A percentile compares a stretch with the other conserved stretches of the same genome.
phyloP scores from a whole-genome alignment of 2,797 vertebrate genomes.

The Mallotus villosus region DNA sequence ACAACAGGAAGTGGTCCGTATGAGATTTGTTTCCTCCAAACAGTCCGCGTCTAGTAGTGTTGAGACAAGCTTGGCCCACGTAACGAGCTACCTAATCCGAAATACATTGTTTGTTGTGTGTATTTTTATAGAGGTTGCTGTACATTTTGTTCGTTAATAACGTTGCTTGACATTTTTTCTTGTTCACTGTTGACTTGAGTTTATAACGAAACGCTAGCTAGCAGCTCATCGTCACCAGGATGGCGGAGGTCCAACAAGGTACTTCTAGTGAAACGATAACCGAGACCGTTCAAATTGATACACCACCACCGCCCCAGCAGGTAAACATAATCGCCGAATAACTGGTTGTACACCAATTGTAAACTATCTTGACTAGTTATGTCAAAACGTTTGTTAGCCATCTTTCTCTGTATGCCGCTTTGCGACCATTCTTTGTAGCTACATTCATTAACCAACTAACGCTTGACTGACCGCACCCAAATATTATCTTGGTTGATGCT shows the following conservation, averaged over 20 bases:
- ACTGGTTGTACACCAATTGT: neutral
- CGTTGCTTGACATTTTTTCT: neutral
- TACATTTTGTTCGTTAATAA: neutral
- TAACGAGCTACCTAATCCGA: neutral
- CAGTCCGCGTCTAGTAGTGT: neutral
- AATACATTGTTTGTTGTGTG: neutral
- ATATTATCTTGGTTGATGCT: neutral
- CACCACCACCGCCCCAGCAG: slow-evolving; percentile 79
- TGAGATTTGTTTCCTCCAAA: slow-evolving; percentile 50
- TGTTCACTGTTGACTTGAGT: neutral
- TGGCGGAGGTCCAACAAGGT: slow-evolving; percentile 77
- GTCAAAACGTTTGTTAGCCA: neutral
- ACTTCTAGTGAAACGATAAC: slow-evolving; percentile 82
- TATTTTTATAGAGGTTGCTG: neutral
- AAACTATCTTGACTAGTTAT: neutral
- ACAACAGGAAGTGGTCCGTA: slow-evolving; percentile 64
- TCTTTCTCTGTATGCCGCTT: neutral
- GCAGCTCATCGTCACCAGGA: slow-evolving; percentile 58
- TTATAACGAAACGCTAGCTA: slow-evolving; percentile 7
- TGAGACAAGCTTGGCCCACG: neutral
- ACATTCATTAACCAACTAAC: slow-evolving; percentile 4
- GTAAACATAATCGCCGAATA: slow-evolving; percentile 38
- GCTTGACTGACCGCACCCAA: neutral
- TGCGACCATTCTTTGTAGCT: neutral
- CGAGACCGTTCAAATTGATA: slow-evolving; percentile 74